Conservation (phyloP, 2,113 vertebrate genomes). For the Aptenodytes patagonicus region DNA sequence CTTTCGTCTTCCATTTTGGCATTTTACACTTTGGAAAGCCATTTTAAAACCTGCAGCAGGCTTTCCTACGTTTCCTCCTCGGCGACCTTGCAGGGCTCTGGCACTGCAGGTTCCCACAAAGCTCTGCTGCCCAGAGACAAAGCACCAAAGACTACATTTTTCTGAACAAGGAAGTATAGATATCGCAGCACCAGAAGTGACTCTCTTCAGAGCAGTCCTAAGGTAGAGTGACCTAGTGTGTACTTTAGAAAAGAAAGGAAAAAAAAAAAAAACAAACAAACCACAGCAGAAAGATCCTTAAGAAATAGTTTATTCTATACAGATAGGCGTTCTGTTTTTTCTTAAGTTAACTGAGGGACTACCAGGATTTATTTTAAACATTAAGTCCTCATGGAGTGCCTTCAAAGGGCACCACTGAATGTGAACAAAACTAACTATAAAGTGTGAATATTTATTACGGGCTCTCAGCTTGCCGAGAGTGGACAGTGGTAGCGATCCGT, state of each 20-base stretch:
- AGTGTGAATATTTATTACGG: accelerated
- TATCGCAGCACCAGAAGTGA: accelerated
- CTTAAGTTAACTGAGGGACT: not conserved
- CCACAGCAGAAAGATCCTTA: not conserved
- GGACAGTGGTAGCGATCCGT: accelerated
- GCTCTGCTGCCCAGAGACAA: not conserved
- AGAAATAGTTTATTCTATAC: accelerated
- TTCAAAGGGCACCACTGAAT: not conserved
- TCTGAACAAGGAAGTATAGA: accelerated
- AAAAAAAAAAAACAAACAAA: too few relatives aligned
- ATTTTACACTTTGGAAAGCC: not conserved
- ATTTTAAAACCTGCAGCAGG: not conserved
- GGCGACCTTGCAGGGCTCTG: accelerated
- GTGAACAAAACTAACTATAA: accelerated
- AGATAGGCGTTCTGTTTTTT: accelerated
- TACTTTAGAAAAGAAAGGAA: not conserved
- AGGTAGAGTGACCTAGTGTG: accelerated
- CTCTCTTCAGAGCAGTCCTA: not conserved
- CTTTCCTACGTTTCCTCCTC: accelerated
- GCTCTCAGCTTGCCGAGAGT: not conserved
- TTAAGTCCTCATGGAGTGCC: accelerated
- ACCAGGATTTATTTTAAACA: not conserved
- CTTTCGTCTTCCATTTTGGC: not conserved
- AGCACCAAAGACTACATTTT: accelerated
- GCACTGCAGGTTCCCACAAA: not conserved